A percentile compares a stretch with the other conserved stretches of the same genome.
These are phyloP conservation scores for Muscicapa striata DNA, from an alignment of 2,797 vertebrate genomes.

Conservation along the genomic window DNA sequence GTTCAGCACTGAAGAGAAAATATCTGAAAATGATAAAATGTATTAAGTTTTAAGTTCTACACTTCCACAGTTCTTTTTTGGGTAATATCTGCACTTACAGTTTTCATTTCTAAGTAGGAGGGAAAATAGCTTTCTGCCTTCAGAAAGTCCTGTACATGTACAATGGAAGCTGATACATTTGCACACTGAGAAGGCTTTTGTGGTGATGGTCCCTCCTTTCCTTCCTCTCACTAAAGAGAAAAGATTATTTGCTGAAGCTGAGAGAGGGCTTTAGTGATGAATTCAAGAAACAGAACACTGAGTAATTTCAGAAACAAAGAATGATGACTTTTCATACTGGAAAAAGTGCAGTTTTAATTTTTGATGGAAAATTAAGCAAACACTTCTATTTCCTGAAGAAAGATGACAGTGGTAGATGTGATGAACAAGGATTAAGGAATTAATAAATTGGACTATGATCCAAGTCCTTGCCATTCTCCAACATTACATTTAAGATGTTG, in stretches of 20 bases:
- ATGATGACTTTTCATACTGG: not conserved
- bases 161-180: not conserved
- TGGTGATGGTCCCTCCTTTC: not conserved
- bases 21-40: not conserved
- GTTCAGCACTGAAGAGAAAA: not conserved
- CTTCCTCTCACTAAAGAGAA: not conserved
- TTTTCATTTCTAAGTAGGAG: not conserved
- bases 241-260: not conserved
- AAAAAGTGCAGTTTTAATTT: not conserved
- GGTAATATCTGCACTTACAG: rapidly evolving
- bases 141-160: not conserved
- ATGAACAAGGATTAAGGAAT: not conserved
- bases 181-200: not conserved
- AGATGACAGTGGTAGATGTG: not conserved
- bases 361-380: not conserved
- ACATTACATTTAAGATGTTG: not conserved
- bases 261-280: not conserved
- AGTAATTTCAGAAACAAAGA: not conserved
- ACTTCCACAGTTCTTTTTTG: not conserved
- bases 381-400: not conserved
- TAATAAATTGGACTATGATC: not conserved
- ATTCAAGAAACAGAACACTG: not conserved
- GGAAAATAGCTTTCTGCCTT: not conserved
- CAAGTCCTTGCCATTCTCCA: not conserved
- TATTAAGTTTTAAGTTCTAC: not conserved